Percentiles rank a stretch among this genome's conserved stretches.
These are phyloP conservation scores for Augiades crinisus DNA, from an alignment of 2,888 invertebrate genomes.

Conservation along the genomic window DNA sequence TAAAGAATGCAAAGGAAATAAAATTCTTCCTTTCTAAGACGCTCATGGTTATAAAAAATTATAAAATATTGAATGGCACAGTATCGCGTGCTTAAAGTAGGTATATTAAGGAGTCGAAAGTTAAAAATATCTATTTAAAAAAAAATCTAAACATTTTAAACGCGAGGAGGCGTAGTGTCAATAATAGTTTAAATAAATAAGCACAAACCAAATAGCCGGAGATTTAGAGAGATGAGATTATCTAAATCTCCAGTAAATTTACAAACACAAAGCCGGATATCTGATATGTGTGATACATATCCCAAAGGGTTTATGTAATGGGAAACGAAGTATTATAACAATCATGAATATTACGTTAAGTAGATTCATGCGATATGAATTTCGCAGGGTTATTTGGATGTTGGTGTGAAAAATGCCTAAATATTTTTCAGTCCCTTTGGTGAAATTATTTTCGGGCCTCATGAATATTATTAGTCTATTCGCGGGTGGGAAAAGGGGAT, in stretches of 20 bases:
- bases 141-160: no score
- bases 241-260: not conserved
- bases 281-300: not conserved
- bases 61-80: no score
- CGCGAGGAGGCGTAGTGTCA: no score
- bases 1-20: no score
- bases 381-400: not conserved
- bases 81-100: no score
- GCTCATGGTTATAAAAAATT: no score
- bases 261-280: not conserved
- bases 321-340: not conserved
- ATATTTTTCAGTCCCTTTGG: not conserved
- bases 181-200: no score
- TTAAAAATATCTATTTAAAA: no score
- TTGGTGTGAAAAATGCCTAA: not conserved
- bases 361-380: not conserved
- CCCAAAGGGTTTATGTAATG: not conserved
- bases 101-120: no score
- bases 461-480: not conserved
- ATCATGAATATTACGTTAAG: conserved; percentile 1
- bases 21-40: no score
- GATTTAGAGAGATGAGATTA: no score
- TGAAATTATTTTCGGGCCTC: not conserved
- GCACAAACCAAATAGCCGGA: no score
- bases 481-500: not conserved